These are phyloP conservation scores for Merluccius polli DNA, from an alignment of 2,797 vertebrate species.

Conservation along the genomic window DNA sequence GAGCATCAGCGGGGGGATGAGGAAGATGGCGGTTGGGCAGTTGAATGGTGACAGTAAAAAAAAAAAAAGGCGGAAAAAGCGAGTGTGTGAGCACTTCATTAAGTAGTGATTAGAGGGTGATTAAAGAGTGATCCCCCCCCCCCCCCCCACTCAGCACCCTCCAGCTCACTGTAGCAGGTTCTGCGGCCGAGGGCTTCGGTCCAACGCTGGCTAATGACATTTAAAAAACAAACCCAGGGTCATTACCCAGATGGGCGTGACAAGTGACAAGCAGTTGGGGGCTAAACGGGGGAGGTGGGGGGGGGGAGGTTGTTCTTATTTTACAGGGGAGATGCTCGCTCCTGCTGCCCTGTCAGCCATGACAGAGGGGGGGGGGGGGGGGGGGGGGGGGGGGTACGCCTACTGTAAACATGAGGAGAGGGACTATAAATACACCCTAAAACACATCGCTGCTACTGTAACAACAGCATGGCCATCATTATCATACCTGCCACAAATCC, in stretches of 20 bases:
- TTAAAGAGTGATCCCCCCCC: neutral
- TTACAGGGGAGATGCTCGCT: slow-evolving; percentile 70
- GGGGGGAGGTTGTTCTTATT: too few species aligned
- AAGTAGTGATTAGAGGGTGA: slow-evolving; percentile 71
- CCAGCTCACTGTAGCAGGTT: slow-evolving; percentile 71
- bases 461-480: too few species aligned
- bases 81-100: slow-evolving; percentile 78
- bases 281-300: slow-evolving; percentile 68
- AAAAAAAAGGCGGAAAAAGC: too few species aligned
- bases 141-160: slow-evolving; percentile 29
- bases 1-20: slow-evolving; percentile 32
- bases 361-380: neutral
- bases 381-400: neutral
- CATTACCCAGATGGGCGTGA: slow-evolving; percentile 85
- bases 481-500: too few species aligned
- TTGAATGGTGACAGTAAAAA: slow-evolving; percentile 14
- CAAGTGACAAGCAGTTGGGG: slow-evolving; percentile 83
- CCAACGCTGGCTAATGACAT: slow-evolving; percentile 77
- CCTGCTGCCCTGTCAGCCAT: slow-evolving; percentile 77
- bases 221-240: slow-evolving; percentile 81
- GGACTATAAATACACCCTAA: too few species aligned
- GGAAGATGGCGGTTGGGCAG: neutral
- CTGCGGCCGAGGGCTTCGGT: slow-evolving; percentile 88
- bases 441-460: too few species aligned
- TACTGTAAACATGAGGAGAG: neutral